Evolutionary conservation across 2,888 invertebrate species (phyloP).

Genomic region (Machimus atricapillus): DNA sequence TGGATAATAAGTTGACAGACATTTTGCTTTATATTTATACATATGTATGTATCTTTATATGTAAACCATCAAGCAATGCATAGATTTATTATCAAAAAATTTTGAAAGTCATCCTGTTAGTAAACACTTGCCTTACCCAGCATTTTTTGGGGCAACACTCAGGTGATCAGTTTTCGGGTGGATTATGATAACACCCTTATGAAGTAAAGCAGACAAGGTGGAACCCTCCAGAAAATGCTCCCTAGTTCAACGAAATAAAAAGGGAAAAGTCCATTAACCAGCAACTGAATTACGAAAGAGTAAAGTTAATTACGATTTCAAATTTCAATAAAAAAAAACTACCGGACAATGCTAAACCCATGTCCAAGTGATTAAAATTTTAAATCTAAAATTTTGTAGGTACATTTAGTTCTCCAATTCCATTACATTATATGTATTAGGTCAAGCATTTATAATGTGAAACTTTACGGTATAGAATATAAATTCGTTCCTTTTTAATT

Average conservation of each 20-base stretch:
- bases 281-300: too few species aligned
- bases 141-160: background rate
- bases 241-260: background rate
- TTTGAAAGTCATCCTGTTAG: background rate
- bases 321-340: too few species aligned
- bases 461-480: too few species aligned
- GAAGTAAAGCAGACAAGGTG: background rate
- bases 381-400: too few species aligned
- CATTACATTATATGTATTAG: too few species aligned
- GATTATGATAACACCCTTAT: background rate
- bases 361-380: too few species aligned
- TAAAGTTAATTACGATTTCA: too few species aligned
- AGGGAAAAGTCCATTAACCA: background rate
- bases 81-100: background rate
- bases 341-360: too few species aligned
- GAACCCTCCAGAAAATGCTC: background rate
- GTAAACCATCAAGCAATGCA: background rate
- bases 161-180: background rate
- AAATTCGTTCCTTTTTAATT: too few species aligned
- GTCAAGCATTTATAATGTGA: too few species aligned
- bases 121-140: background rate
- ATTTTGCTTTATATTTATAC: background rate
- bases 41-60: too few species aligned
- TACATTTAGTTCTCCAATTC: too few species aligned
- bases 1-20: background rate